Evolutionary conservation across 2,797 vertebrate species (phyloP).

Genomic region (Brotogeris chrysoptera): DNA sequence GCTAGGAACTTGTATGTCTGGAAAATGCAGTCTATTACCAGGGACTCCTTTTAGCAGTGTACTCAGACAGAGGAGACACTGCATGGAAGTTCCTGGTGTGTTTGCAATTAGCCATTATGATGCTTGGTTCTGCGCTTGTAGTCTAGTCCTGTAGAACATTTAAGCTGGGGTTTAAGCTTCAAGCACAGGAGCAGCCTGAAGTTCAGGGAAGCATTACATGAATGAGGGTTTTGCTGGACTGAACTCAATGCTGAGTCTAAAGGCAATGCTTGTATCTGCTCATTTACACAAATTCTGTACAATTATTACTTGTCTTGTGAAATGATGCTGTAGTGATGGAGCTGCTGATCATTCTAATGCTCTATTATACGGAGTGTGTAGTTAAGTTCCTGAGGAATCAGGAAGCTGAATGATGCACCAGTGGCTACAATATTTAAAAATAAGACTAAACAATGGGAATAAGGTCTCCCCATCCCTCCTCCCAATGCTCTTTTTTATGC

Average conservation of each 20-base stretch:
- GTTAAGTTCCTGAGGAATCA: not conserved
- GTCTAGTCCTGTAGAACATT: not conserved
- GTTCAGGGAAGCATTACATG: not conserved
- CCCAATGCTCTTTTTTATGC: not conserved
- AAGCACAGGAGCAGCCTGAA: not conserved
- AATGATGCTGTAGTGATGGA: not conserved
- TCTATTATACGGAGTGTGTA: not conserved
- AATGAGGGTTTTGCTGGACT: not conserved
- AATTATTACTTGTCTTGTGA: not conserved
- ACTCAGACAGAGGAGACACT: not conserved
- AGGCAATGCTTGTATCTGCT: not conserved
- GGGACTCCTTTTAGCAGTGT: not conserved
- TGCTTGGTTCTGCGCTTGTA: not conserved
- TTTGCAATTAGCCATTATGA: not conserved
- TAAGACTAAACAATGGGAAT: not conserved
- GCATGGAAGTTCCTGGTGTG: not conserved
- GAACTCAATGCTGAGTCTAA: not conserved
- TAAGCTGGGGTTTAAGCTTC: not conserved
- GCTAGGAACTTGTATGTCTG: not conserved
- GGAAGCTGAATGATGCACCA: not conserved
- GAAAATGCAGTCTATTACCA: conserved; percentile 23
- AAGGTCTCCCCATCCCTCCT: not conserved
- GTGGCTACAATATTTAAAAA: not conserved
- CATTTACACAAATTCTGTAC: not conserved
- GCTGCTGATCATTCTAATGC: not conserved